A percentile compares a stretch with the other conserved stretches of the same genome.
Evolutionary conservation across 2,888 invertebrate species (phyloP).

Genomic region (Norana najaformis): DNA sequence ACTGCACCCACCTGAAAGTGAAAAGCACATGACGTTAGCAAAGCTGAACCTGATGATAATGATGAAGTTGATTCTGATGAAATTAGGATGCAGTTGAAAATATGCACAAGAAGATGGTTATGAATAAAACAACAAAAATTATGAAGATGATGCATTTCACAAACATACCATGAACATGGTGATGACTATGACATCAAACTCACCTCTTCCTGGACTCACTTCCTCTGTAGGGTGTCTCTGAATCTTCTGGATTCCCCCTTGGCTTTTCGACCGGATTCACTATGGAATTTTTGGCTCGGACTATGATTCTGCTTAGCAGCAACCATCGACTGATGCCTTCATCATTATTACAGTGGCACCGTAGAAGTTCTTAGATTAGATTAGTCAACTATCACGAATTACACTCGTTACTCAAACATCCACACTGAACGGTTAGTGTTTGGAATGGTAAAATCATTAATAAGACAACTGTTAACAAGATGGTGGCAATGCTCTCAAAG

Average conservation of each 20-base stretch:
- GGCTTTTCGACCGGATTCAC: too few relatives aligned
- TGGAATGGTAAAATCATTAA: too few relatives aligned
- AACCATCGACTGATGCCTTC: too few relatives aligned
- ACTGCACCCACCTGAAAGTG: slow-evolving; percentile 64
- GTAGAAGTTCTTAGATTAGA: neutral
- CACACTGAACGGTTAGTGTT: neutral
- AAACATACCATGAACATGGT: neutral
- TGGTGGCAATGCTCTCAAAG: neutral
- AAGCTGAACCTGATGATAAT: neutral
- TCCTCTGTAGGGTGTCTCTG: too few relatives aligned
- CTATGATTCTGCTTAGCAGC: too few relatives aligned
- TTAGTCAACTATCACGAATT: neutral
- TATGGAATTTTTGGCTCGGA: too few relatives aligned
- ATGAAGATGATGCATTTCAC: neutral
- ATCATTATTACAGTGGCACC: neutral
- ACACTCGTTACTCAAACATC: neutral
- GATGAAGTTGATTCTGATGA: neutral
- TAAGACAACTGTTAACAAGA: neutral
- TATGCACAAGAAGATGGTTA: too few relatives aligned
- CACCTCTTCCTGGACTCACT: too few relatives aligned
- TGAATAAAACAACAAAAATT: neutral
- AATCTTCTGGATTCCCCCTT: too few relatives aligned
- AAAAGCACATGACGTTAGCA: neutral
- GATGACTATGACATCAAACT: too few relatives aligned
- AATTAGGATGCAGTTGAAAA: neutral